Base-by-base conservation (phyloP, 2,113 vertebrate species). In the Calidris pugnax region DNA sequence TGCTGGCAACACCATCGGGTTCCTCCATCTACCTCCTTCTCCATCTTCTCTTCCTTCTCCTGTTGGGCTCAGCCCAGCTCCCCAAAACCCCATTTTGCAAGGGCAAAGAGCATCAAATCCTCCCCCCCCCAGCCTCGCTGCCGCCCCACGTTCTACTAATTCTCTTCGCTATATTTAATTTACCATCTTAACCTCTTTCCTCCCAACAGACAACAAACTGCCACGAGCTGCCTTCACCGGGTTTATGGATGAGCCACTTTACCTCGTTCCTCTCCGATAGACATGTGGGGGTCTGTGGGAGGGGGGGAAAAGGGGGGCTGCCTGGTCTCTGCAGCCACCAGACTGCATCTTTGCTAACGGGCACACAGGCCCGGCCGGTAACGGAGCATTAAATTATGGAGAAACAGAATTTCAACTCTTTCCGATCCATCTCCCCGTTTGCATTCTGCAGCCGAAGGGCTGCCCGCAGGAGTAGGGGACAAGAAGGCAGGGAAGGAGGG, bases 71-170 rank as follows among this genome's bases (percentile, higher is more conserved):
- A 56, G 67, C 51, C 59, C 72, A 17, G 24, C 68, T 63, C 8
- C 0, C 2, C 1, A 39, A 4, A 37, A 14, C 33, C 62, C 37
- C 28, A 3, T 59, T 88, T 28, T 6, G 4, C 28, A 6, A 1
- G 1, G 27, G 33, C 30, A 7, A 12, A 33, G 30, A 32, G 23
- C n/a, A 39, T 53, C 80, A 15, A 33, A 74, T 2, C n/a, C 45
- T 13, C 80, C 11, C 50, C 24, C 51, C 14, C 24, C 14, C 24
- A 48, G 35, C 28, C 59, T 75, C 19, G 1, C 56, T 47, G 75
- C 67, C 84, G 55, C 75, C 94, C 86, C 55, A 41, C 5, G 7
- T 55, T 71, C 50, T 71, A 60, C 68, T 48, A 39, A 66, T 66
- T 84, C 66, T 41, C 75, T 21, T 10, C 7, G 50, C 14, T 13